Evolutionary conservation across 2,888 invertebrate species (phyloP), one percentile per base, ranked within the genome.

Genomic region (Latrodectus hesperus): DNA sequence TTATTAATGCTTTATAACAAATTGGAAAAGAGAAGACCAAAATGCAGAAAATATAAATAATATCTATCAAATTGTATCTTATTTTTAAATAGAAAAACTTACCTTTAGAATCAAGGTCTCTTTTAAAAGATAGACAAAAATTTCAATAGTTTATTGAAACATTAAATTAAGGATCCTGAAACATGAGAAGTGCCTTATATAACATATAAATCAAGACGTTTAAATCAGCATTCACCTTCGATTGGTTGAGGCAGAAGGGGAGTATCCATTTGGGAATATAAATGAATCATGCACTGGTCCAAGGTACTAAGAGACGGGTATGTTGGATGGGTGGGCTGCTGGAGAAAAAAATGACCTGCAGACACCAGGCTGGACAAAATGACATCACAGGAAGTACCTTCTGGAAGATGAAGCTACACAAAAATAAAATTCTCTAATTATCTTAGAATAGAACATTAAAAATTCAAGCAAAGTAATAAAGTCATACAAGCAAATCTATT

Each of bases 241-340:
- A 89, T 83, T 26, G 88, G 89, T 38, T 84, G 83, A 74, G 90
- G 90, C 79, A 90, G 74, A 6, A 79, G 77, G 26, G 90, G 90
- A 12, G 90, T 89, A 26, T 89, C 88, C 70, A 81, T 51, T 60
- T 89, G 89, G n/a, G 90, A 76, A 93, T 99, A 99, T 89, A 96
- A 95, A 88, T 94, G 94, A 90, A 95, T 95, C 96, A 99, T 97
- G 92, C 94, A 95, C 38, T 92, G 90, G 92, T 96, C 96, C 90
- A 98, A 94, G 88, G 95, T 93, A 91, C 95, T 95, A 90, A 99
- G 94, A 85, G 95, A 95, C 22, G 96, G 96, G 93, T 96, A 98
- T 71, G 98, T 95, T 9, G 99, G 98, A 93, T 99, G 99, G 87
- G 97, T 95, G 5, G 98, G 98, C 92, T 98, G 96, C 92, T 99